phyloP scores from a whole-genome alignment of 2,113 vertebrate species.

The Cariama cristata region DNA sequence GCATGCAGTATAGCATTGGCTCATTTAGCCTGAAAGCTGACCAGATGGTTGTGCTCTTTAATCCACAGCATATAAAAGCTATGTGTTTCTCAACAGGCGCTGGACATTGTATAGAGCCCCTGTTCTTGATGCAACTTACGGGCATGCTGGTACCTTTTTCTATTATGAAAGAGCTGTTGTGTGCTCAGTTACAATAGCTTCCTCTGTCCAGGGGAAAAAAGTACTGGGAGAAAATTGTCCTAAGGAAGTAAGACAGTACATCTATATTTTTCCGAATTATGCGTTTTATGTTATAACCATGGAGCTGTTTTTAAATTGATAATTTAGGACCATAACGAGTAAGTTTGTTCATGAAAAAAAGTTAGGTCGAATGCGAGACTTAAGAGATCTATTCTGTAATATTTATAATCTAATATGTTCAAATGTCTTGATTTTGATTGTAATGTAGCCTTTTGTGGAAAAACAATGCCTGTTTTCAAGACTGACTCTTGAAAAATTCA shows the following conservation, averaged over 20 bases:
- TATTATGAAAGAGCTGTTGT: constrained; percentile 64
- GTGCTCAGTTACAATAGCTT: constrained; percentile 52
- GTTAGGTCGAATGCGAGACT: neutral
- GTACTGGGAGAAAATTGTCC: constrained; percentile 43
- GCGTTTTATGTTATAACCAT: constrained; percentile 23
- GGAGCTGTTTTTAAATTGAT: neutral
- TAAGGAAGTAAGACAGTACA: constrained; percentile 29
- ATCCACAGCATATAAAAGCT: constrained; percentile 32
- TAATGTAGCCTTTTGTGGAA: neutral
- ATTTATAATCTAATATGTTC: neutral
- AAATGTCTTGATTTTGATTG: neutral
- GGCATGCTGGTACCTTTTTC: constrained; percentile 45
- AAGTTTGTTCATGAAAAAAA: neutral
- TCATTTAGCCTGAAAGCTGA: constrained; percentile 65
- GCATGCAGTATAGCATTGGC: neutral
- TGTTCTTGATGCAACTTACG: constrained; percentile 45
- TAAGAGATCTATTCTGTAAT: neutral
- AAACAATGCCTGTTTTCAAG: neutral
- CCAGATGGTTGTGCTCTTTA: constrained; percentile 64
- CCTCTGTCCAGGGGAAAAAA: constrained; percentile 59
- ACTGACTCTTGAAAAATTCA: neutral
- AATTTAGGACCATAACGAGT: neutral
- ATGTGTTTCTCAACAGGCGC: constrained; percentile 47
- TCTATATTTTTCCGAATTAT: constrained; percentile 46
- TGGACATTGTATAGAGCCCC: constrained; percentile 39